Evolutionary conservation across 2,888 invertebrate species (phyloP).

Genomic region (Choreutis nemorana): DNA sequence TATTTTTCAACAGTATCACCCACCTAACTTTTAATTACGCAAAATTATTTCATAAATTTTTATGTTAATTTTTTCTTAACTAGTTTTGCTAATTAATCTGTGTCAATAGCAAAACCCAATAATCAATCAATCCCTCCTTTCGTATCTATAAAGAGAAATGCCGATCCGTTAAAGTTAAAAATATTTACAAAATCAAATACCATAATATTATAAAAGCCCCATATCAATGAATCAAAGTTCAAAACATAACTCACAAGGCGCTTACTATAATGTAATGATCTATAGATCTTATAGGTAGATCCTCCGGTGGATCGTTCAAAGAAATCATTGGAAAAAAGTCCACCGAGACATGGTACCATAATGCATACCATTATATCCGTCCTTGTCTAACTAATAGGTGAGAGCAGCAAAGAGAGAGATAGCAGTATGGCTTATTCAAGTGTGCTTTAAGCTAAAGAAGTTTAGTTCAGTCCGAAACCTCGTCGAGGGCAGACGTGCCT

Average conservation of each 20-base stretch:
- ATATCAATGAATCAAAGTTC: conserved; percentile 34
- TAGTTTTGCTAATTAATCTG: too few relatives aligned
- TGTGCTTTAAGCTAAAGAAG: conserved; percentile 17
- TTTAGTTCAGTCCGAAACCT: conserved; percentile 26
- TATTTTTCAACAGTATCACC: too few relatives aligned
- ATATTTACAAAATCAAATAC: conserved; percentile 15
- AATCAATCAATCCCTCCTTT: too few relatives aligned
- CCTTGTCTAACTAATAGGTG: conserved; percentile 17
- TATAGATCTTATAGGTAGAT: conserved; percentile 53
- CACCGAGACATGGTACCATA: conserved; percentile 36
- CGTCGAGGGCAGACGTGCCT: conserved; percentile 14
- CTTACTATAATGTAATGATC: conserved; percentile 38
- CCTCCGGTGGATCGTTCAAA: conserved; percentile 48
- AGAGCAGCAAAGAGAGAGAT: conserved; percentile 19
- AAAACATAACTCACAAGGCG: conserved; percentile 50
- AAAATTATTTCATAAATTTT: too few relatives aligned
- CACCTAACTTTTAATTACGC: too few relatives aligned
- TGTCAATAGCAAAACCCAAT: too few relatives aligned
- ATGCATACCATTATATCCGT: conserved; percentile 53
- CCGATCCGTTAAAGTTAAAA: too few relatives aligned
- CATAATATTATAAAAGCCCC: conserved; percentile 12
- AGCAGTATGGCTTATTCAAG: conserved; percentile 32
- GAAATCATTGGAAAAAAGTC: conserved; percentile 54
- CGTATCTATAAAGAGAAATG: too few relatives aligned
- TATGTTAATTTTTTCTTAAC: too few relatives aligned